Conservation (phyloP, 2,797 vertebrate species). For the Ficedula albicollis region DNA sequence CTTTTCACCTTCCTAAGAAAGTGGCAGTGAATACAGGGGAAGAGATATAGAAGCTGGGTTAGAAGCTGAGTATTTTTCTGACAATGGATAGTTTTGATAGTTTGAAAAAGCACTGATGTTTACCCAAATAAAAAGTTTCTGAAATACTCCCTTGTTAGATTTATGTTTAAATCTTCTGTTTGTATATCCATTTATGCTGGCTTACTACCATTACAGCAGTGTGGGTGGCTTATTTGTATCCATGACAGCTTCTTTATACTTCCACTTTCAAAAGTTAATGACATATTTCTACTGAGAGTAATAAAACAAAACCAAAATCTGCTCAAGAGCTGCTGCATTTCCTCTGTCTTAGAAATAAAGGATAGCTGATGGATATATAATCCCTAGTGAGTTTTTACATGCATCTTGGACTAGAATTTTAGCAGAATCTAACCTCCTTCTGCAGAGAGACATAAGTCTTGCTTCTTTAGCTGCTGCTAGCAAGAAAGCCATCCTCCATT, state of each 20-base stretch:
- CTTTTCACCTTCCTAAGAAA: neutral
- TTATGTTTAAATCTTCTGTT: neutral
- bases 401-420: neutral
- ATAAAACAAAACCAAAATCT: constrained; percentile 23
- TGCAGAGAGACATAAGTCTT: neutral
- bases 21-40: neutral
- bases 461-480: neutral
- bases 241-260: neutral
- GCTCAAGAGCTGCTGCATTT: neutral
- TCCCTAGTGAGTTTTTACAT: neutral
- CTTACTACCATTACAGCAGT: neutral
- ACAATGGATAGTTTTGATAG: neutral
- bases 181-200: neutral
- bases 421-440: neutral
- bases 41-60: neutral
- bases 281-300: neutral
- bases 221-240: neutral
- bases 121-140: neutral
- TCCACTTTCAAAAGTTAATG: neutral
- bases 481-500: neutral
- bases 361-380: neutral
- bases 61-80: neutral
- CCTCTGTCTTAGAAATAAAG: neutral
- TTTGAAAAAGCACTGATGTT: neutral
- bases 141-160: neutral